These are phyloP conservation scores for Drosophila vallismaia DNA, from an alignment of 2,888 invertebrate species.

Conservation along the genomic window DNA sequence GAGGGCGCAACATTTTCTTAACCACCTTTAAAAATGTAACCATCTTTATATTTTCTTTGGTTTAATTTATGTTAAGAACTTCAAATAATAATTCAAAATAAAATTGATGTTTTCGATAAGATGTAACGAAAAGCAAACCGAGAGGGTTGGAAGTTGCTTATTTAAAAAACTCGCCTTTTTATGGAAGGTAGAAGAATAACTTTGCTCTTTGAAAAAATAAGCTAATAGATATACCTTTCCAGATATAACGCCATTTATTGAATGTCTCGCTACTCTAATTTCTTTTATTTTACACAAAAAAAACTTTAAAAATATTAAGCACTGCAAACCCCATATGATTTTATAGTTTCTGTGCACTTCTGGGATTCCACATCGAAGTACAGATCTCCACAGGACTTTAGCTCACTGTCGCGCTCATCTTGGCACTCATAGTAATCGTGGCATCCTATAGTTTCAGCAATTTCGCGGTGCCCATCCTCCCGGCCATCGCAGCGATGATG, in stretches of 20 bases:
- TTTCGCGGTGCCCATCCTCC: constrained; percentile 34
- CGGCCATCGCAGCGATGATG: constrained; percentile 73
- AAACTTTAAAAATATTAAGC: constrained; percentile 3
- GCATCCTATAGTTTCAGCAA: constrained; percentile 57
- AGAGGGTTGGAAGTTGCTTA: too few relatives aligned
- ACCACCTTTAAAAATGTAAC: not conserved
- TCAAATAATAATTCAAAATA: too few relatives aligned
- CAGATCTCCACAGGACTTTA: constrained; percentile 39
- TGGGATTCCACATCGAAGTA: constrained; percentile 53
- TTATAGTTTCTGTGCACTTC: constrained; percentile 33
- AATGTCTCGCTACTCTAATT: too few relatives aligned
- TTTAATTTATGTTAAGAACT: too few relatives aligned
- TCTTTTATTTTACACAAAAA: too few relatives aligned
- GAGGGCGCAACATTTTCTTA: not conserved
- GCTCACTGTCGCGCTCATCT: constrained; percentile 32
- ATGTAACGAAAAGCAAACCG: too few relatives aligned
- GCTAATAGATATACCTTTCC: too few relatives aligned
- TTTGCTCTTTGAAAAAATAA: too few relatives aligned
- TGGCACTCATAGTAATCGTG: constrained; percentile 60
- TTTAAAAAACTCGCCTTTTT: too few relatives aligned
- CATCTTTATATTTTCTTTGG: not conserved
- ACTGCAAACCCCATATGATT: constrained; percentile 23
- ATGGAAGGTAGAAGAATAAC: too few relatives aligned
- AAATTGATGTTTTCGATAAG: too few relatives aligned
- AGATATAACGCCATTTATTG: too few relatives aligned